Percentiles rank a stretch among this genome's conserved stretches.
These are phyloP conservation scores for Anomalospiza imberbis DNA, from an alignment of 2,797 vertebrate genomes.

Conservation along the genomic window DNA sequence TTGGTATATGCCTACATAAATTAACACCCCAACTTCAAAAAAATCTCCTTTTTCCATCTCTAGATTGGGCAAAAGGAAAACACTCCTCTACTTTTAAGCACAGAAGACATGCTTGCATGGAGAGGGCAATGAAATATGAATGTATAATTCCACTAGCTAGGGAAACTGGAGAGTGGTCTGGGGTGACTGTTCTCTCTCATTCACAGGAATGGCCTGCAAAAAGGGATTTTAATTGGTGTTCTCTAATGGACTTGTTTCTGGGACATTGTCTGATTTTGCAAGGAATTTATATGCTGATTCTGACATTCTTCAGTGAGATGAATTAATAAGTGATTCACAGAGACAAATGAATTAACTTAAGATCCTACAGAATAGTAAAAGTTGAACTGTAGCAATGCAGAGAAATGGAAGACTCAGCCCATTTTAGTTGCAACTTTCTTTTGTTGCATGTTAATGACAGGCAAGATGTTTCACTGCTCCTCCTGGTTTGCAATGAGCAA, in stretches of 20 bases:
- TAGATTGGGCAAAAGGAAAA: neutral
- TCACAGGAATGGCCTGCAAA: neutral
- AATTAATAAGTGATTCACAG: neutral
- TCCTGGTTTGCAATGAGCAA: neutral
- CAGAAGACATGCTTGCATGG: neutral
- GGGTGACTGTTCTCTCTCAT: neutral
- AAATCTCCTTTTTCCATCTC: neutral
- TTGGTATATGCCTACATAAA: neutral
- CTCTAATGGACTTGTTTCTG: neutral
- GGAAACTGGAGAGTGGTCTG: neutral
- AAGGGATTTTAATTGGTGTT: neutral
- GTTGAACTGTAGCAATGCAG: neutral
- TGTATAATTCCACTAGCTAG: neutral
- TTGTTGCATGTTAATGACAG: neutral
- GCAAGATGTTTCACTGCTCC: neutral
- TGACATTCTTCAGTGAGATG: neutral
- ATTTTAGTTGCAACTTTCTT: neutral
- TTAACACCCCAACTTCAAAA: neutral
- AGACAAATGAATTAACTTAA: neutral
- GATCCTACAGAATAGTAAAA: neutral
- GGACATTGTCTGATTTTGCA: neutral
- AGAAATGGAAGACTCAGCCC: neutral
- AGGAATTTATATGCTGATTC: neutral
- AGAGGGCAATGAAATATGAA: neutral
- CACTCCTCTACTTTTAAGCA: neutral